Evolutionary conservation across 2,888 invertebrate genomes (phyloP).

Genomic region (Orchesellides sinensis): DNA sequence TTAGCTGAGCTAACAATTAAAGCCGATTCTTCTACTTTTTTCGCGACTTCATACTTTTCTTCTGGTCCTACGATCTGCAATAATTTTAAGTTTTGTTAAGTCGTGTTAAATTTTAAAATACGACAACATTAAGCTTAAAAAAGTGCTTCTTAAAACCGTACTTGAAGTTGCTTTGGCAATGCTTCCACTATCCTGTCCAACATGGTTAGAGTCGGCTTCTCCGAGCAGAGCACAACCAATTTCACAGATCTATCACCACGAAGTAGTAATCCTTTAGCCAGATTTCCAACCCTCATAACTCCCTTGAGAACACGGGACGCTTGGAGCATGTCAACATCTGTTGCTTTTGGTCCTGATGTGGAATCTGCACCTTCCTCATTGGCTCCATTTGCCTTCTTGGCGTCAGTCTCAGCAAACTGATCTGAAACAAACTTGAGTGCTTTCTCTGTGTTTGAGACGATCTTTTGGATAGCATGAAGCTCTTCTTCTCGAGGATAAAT

Average conservation of each 20-base stretch:
- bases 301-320: conserved; percentile 90
- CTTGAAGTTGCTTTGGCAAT: conserved; percentile 87
- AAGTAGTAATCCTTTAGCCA: conserved; percentile 92
- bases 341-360: conserved; percentile 14
- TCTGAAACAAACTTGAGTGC: conserved; percentile 97
- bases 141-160: conserved; percentile 74
- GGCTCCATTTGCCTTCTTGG: conserved; percentile 64
- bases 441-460: conserved; percentile 94
- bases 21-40: conserved; percentile 90
- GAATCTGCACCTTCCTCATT: conserved; percentile 46
- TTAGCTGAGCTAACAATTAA: conserved; percentile 88
- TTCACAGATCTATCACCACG: conserved; percentile 93
- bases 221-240: conserved; percentile 95
- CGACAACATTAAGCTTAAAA: too few species aligned
- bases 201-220: conserved; percentile 92
- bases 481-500: conserved; percentile 96
- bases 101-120: not conserved
- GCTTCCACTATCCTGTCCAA: conserved; percentile 91
- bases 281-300: conserved; percentile 96
- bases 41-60: conserved; percentile 88
- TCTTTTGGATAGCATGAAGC: conserved; percentile 91
- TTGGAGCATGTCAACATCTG: conserved; percentile 79
- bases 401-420: conserved; percentile 84
- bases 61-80: conserved; percentile 81
- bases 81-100: too few species aligned